Base-by-base conservation (phyloP, 2,797 vertebrate genomes). In the Poeciliopsis turneri region DNA sequence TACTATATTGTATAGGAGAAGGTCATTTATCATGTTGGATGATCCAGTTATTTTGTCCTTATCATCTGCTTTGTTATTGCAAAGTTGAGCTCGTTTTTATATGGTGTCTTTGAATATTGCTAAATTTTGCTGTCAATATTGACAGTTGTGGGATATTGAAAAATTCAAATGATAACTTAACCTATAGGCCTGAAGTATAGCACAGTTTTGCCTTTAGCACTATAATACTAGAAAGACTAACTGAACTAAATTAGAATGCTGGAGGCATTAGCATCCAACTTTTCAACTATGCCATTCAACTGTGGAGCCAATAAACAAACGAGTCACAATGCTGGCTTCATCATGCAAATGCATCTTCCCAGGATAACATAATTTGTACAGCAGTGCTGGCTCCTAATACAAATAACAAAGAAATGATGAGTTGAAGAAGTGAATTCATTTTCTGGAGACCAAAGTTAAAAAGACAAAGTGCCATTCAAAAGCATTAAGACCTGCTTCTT, bases 1-100 rank as follows among this genome's bases (percentile, higher is more conserved):
- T 78, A 75, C 46, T 66, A 36, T 76, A 78, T 75, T 45, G 20
- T 83, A 79, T 47, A 68, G 51, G 53, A 28, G 45, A 72, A 76
- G 73, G 49, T 79, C 55, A 68, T 86, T 74, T 45, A 75, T 82
- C 72, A 82, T 39, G 8, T 84, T 47, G 25, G 23, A 3, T 73
- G 23, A 78, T 81, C 13, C 39, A 11, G 64, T 78, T 61, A 75
- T 69, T 69, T 78, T 71, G 72, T 43, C 15, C 45, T 78, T 66
- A 71, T 71, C 73, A 15, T 43, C 5, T 71, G n/a, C 28, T 3
- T 36, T 77, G 33, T 28, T 61, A 16, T 70, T 70, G 11, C 12
- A 70, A n/a, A 41, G n/a, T 70, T n/a, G 4, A 41, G 43, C 41
- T n/a, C 1, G 1, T 70, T 28, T 45, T 15, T 15, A 1, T 70